These are phyloP conservation scores for Deilephila porcellus DNA, from an alignment of 2,888 invertebrate genomes.

Conservation along the genomic window DNA sequence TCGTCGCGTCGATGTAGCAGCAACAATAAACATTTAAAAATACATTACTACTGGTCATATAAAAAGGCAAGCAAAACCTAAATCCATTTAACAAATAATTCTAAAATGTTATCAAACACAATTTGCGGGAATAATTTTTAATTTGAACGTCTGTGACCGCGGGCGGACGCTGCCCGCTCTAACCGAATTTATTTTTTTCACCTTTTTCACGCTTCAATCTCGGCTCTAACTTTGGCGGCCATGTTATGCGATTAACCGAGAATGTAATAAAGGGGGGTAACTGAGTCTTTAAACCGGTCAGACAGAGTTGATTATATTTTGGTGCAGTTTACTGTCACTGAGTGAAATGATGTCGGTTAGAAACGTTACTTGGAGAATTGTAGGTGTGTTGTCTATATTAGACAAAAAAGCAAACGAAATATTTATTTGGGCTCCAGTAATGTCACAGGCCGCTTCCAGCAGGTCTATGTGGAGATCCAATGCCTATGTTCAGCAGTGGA, in stretches of 20 bases:
- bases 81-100: not conserved
- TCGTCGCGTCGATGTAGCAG: no score
- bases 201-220: conserved; percentile 65
- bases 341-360: not conserved
- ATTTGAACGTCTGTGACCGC: conserved; percentile 68
- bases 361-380: no score
- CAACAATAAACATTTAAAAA: no score
- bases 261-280: conserved; percentile 4
- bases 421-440: no score
- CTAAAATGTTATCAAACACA: conserved; percentile 1
- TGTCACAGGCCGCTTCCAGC: no score
- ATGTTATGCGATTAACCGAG: conserved; percentile 4
- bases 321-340: not conserved
- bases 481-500: no score
- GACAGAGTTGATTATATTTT: not conserved
- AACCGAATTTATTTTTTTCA: conserved; percentile 43
- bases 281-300: not conserved
- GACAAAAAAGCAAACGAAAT: no score
- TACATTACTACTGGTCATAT: not conserved
- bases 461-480: no score
- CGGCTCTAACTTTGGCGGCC: conserved; percentile 6
- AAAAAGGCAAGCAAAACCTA: not conserved
- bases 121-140: conserved; percentile 55
- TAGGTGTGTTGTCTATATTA: no score
- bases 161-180: conserved; percentile 43